Evolutionary conservation across 1,140 invertebrate genomes (phyloP), one percentile per base, ranked within the genome.

Genomic region (Hetaerina americana): DNA sequence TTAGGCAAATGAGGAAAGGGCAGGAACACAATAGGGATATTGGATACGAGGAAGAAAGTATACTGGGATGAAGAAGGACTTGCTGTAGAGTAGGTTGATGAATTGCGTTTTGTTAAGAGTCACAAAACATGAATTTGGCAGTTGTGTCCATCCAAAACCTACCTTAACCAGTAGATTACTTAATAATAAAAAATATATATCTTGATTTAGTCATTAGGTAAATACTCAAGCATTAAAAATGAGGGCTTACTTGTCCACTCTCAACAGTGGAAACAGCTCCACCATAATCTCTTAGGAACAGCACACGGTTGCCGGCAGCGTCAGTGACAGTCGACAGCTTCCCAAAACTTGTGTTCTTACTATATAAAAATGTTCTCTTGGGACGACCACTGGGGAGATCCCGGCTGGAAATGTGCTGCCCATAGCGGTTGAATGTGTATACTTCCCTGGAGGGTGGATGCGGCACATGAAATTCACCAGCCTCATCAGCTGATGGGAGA

Each of bases 311-410:
- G 18, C 93, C 93, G 18, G 93, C 93, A 68, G 91, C 91, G 81
- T 97, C 95, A 0, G 92, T 94, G 0, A 98, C 93, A 3, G 92
- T 94, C 0, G 91, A 94, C 25, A 99, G 82, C 79, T 95, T 95
- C 0, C 96, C 96, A 77, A 96, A 96, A 78, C 93, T 95, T 1
- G 95, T 97, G 77, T 98, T 98, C 79, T 97, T 97, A 24, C 92
- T 96, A 81, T 99, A 98, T 0, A 96, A 85, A 83, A 98, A 98
- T 27, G 93, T 93, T 80, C 97, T 98, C 77, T 94, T 87, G 0
- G 90, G 92, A 82, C 94, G 93, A 26, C 92, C 92, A 0, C 95
- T 96, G 49, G 95, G 92, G 57, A 97, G 84, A 80, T 97, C 94
- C 79, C 93, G 93, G 0, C 96, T 98, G 3, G 90, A 89, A 25